These are phyloP conservation scores for Holothuria leucospilota DNA, from an alignment of 53 echinoderm and acorn worm genomes.

Conservation along the genomic window DNA sequence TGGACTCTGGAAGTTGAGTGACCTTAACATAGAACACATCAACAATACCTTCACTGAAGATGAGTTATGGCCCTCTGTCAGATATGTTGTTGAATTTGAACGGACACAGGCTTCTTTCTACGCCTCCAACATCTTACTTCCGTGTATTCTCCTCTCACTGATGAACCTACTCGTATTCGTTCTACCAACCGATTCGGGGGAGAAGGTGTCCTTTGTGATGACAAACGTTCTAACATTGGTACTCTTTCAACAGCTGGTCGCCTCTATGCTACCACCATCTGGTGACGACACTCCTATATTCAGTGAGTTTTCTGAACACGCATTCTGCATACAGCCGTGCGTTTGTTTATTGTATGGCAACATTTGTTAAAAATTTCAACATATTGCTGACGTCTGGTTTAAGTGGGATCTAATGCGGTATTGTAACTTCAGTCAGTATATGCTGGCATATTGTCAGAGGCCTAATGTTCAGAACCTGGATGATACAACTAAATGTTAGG, in stretches of 20 bases:
- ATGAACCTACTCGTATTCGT: conserved; percentile 37
- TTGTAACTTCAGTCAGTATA: too few relatives aligned
- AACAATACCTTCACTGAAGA: conserved; percentile 3
- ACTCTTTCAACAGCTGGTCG: conserved; percentile 41
- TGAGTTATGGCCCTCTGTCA: conserved; percentile 11
- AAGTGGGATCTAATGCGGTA: too few relatives aligned
- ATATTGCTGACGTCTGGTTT: too few relatives aligned
- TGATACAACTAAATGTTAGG: too few relatives aligned
- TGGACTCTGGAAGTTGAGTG: neutral
- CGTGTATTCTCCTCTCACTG: conserved; percentile 37
- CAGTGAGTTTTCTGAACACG: conserved; percentile 22
- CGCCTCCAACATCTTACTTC: conserved; percentile 27
- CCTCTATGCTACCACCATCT: conserved; percentile 39
- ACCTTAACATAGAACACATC: neutral
- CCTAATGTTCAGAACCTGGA: too few relatives aligned
- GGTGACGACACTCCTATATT: conserved; percentile 46
- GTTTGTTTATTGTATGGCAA: too few relatives aligned
- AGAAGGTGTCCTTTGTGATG: conserved; percentile 41
- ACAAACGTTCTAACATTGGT: conserved; percentile 39
- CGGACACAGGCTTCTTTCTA: conserved; percentile 27
- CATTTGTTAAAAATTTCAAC: too few relatives aligned
- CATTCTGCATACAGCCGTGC: too few relatives aligned
- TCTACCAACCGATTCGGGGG: conserved; percentile 28
- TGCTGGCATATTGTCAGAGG: too few relatives aligned
- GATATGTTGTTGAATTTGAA: conserved; percentile 14